Evolutionary conservation across 2,797 vertebrate species (phyloP), one percentile per base, ranked within the genome.

Genomic region (Scolopax rusticola): DNA sequence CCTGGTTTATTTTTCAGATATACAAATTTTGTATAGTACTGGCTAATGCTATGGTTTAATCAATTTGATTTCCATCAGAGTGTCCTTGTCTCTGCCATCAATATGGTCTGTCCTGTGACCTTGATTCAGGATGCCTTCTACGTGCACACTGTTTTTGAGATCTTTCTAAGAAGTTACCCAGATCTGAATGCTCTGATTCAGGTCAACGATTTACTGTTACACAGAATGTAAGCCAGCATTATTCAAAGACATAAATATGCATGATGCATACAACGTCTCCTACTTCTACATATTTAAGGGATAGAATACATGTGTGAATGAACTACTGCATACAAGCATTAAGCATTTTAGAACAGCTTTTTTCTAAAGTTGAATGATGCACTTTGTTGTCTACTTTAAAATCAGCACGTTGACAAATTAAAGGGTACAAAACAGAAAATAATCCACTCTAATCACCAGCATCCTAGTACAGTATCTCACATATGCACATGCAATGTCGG

Each of bases 101-200:
- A 25, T 4, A 8, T 0, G 1, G 15, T 64, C 63, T 68, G n/a
- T 9, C 75, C 23, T 2, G 1, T 6, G 54, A 87, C 64, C 59
- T 65, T 64, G 38, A 43, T 17, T 69, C 27, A 36, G 25, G 48
- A 51, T 24, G 40, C 5, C 63, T 45, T 45, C 60, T 8, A 27
- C 2, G 4, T 8, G 4, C 20, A 40, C 12, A 19, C 5, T 17
- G 27, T 28, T 69, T 40, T 75, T 54, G 14, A 64, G 40, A 12
- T 63, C 54, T 73, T 83, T 11, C 0, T 19, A 74, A 57, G 41
- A 77, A 74, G 50, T 19, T 1, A 69, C 32, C 20, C 47, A 27
- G 16, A 79, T 56, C 6, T 64, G 24, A 84, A 68, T 24, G 33
- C 25, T 43, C 51, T 30, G 59, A 79, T 74, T 81, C 57, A 81